phyloP scores from a whole-genome alignment of 2,888 invertebrate genomes.

The Netelia melanura region DNA sequence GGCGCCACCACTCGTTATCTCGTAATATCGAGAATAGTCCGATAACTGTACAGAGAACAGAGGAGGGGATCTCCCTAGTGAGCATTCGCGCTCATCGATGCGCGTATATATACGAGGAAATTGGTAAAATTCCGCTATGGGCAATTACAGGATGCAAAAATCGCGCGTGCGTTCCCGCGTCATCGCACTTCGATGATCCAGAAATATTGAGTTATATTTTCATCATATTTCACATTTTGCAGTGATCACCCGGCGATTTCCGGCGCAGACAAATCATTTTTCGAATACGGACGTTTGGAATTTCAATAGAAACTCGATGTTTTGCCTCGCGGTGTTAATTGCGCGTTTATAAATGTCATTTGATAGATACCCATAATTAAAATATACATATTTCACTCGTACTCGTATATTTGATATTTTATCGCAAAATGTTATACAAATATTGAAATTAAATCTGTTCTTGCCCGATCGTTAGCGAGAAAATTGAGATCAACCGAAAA shows the following conservation, averaged over 20 bases:
- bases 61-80: not conserved
- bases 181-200: not conserved
- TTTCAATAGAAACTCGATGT: not conserved
- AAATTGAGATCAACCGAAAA: not conserved
- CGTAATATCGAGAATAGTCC: constrained; percentile 44
- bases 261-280: constrained; percentile 4
- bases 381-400: too few relatives aligned
- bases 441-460: not conserved
- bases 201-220: constrained; percentile 29
- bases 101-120: constrained; percentile 66
- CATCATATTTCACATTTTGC: constrained; percentile 29
- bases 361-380: not conserved
- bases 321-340: not conserved
- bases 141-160: constrained; percentile 53
- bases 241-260: not conserved
- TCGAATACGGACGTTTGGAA: not conserved
- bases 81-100: constrained; percentile 12
- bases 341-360: not conserved
- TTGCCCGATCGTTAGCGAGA: not conserved
- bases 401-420: too few relatives aligned
- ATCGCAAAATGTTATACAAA: too few relatives aligned
- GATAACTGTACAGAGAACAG: not conserved
- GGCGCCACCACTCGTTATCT: constrained; percentile 6
- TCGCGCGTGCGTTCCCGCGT: not conserved
- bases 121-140: constrained; percentile 71